phyloP scores from a whole-genome alignment of 2,888 invertebrate genomes.

The Alviniconcha strummeri region DNA sequence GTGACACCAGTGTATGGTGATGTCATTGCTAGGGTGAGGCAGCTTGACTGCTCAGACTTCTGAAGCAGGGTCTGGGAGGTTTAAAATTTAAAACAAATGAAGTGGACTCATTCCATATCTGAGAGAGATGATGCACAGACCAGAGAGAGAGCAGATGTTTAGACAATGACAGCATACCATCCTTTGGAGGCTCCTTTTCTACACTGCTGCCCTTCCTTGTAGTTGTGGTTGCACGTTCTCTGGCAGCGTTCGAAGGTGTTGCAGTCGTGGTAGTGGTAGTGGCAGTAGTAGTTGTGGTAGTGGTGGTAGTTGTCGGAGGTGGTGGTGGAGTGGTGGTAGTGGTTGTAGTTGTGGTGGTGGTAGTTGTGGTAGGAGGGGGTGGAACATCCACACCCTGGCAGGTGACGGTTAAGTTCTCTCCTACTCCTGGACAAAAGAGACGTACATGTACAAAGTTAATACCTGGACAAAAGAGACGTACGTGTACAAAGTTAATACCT shows the following conservation, averaged over 20 bases:
- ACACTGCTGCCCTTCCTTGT: not conserved
- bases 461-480: too few relatives aligned
- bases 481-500: not conserved
- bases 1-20: too few relatives aligned
- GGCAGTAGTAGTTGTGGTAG: not conserved
- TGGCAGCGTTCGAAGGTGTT: not conserved
- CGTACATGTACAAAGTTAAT: not conserved
- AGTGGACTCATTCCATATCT: too few relatives aligned
- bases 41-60: too few relatives aligned
- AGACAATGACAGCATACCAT: not conserved
- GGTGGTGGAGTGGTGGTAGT: constrained; percentile 3
- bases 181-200: not conserved
- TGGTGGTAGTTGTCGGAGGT: not conserved
- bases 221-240: not conserved
- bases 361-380: constrained; percentile 22
- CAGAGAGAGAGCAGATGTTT: too few relatives aligned
- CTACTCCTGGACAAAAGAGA: not conserved
- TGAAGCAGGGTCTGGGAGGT: too few relatives aligned
- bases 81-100: too few relatives aligned
- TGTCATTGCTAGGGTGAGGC: too few relatives aligned
- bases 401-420: constrained; percentile 12
- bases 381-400: not conserved
- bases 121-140: too few relatives aligned
- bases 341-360: constrained; percentile 7
- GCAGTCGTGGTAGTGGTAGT: not conserved